phyloP scores from a whole-genome alignment of 2,797 vertebrate species.

The Chelidonichthys spinosus region DNA sequence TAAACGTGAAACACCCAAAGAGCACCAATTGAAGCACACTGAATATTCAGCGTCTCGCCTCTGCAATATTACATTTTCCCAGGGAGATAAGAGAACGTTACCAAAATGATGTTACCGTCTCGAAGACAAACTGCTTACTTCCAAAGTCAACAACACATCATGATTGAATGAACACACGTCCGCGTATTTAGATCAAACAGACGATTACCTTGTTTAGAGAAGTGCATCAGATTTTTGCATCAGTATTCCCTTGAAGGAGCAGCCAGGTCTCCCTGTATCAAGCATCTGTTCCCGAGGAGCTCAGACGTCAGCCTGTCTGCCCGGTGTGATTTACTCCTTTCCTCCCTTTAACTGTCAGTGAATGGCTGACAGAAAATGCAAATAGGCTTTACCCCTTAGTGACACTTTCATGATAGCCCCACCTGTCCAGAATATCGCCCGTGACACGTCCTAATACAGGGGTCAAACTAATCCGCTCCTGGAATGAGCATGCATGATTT shows the following conservation, averaged over 20 bases:
- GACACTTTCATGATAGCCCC: slow-evolving; percentile 65
- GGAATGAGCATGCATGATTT: neutral
- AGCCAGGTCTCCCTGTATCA: slow-evolving; percentile 25
- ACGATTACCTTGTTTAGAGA: slow-evolving; percentile 58
- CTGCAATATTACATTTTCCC: slow-evolving; percentile 6
- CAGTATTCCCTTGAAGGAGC: slow-evolving; percentile 51
- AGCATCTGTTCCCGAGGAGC: slow-evolving; percentile 56
- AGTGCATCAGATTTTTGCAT: slow-evolving; percentile 33
- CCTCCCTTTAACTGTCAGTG: slow-evolving; percentile 59
- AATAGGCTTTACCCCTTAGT: slow-evolving; percentile 68
- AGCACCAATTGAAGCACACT: neutral
- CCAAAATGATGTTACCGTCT: neutral
- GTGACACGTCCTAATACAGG: slow-evolving; percentile 25
- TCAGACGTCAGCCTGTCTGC: slow-evolving; percentile 57
- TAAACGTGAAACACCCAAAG: neutral
- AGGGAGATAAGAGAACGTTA: slow-evolving; percentile 24
- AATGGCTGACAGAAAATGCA: slow-evolving; percentile 74
- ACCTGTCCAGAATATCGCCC: slow-evolving; percentile 63
- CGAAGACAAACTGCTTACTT: slow-evolving; percentile 25
- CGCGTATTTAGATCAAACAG: slow-evolving; percentile 22
- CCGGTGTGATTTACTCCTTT: slow-evolving; percentile 55
- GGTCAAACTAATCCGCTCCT: slow-evolving; percentile 12
- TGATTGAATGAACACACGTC: slow-evolving; percentile 17
- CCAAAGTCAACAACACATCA: slow-evolving; percentile 40
- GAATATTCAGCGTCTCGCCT: neutral